Evolutionary conservation across 2,888 invertebrate species (phyloP), one percentile per base, ranked within the genome.

Genomic region (Tetragnatha montana): DNA sequence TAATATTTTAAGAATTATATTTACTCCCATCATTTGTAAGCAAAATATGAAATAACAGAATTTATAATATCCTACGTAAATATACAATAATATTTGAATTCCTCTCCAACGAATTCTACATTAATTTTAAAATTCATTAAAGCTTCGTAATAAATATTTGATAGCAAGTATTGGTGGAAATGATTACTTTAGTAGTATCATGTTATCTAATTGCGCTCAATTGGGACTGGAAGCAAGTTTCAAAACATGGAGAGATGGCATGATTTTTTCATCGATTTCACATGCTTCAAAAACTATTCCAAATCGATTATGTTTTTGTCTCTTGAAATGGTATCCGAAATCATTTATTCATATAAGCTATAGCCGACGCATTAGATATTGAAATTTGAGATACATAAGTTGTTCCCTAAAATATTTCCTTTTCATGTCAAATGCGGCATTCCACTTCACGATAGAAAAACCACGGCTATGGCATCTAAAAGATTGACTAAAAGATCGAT

Each of bases 401-500:
- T 60, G 8, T 60, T 17, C 17, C 17, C 17, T 60, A 60, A 60
- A 60, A 60, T 60, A 17, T 10, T n/a, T 76, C 19, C 17, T 51
- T 51, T 35, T 35, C 35, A 21, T 60, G 60, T 8, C 22, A 51
- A 78, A 80, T 22, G 82, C 10, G 22, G 51, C 22, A 47, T 51
- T 51, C 68, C 12, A 68, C 35, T 75, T 49, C 19, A 83, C 60
- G 60, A 60, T 14, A 35, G 75, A n/a, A 68, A 74, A 83, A 17
- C 35, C 68, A 12, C 68, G 68, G 51, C 49, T 12, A 35, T 47
- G 21, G 60, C 68, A 68, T 60, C 19, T 12, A 22, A 68, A 17
- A 83, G 71, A 81, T 71, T 70, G 73, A 50, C 50, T 50, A 49
- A 73, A 21, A 8, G 47, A 86, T 86, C 86, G 80, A 86, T 86